These are phyloP conservation scores for Lethrus apterus DNA, from an alignment of 1,140 invertebrate genomes.

Conservation along the genomic window DNA sequence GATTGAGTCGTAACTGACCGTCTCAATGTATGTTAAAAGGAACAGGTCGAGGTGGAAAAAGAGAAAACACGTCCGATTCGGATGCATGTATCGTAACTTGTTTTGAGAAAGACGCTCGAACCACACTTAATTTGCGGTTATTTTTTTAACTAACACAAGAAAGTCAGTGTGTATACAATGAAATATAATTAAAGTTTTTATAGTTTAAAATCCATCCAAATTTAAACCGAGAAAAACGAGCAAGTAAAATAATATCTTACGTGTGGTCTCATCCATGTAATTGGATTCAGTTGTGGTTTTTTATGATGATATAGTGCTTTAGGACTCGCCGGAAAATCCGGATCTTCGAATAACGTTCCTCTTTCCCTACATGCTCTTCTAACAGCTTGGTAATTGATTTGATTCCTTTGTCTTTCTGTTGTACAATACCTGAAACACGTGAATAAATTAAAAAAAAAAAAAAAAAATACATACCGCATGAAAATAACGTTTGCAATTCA, in stretches of 20 bases:
- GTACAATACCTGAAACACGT: conserved; percentile 51
- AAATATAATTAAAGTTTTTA: too few species aligned
- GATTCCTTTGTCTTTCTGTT: conserved; percentile 44
- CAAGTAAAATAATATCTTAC: conserved; percentile 39
- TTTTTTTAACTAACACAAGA: too few species aligned
- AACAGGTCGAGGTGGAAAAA: too few species aligned
- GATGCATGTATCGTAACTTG: too few species aligned
- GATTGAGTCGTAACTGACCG: too few species aligned
- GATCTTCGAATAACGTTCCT: conserved; percentile 59
- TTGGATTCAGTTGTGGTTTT: conserved; percentile 48
- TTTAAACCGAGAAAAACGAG: background rate
- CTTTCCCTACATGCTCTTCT: conserved; percentile 49
- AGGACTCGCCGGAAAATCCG: conserved; percentile 54
- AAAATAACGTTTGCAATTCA: background rate
- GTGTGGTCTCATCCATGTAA: conserved; percentile 55
- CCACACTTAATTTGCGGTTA: too few species aligned
- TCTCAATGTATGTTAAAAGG: too few species aligned
- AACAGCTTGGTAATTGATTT: conserved; percentile 47
- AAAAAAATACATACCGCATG: background rate
- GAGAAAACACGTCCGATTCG: too few species aligned
- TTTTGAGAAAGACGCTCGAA: too few species aligned
- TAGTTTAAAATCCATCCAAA: too few species aligned
- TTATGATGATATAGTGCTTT: conserved; percentile 52
- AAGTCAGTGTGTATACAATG: too few species aligned
- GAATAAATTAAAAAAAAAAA: conserved; percentile 11